Evolutionary conservation across 2,113 vertebrate genomes (phyloP), one percentile per base, ranked within the genome.

Genomic region (Centropristis striata): DNA sequence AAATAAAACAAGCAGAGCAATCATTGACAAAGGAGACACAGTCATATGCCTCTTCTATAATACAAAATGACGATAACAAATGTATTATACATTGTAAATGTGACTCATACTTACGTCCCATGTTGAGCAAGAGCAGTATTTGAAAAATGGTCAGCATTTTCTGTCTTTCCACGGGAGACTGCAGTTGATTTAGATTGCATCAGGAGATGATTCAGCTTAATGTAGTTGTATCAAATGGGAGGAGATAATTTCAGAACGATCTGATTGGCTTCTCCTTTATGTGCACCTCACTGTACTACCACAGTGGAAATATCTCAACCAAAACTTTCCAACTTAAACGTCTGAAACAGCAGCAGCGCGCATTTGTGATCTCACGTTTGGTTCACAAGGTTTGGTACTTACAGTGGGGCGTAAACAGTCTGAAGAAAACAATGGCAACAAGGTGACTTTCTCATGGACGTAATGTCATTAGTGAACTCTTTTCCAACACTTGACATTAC

Each of bases 211-310:
- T 28, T 27, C 2, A 8, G 12, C 21, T 53, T 49, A 10, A 69
- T 79, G 15, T 67, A 51, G 59, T 25, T 14, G 9, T n/a, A 58
- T 36, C 2, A 75, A 68, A 51, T 71, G 78, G 84, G 81, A 61
- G 78, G 71, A 53, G 16, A 64, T 32, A 55, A n/a, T 3, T 32
- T 57, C 6, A 9, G 1, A 49, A 27, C 18, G 20, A 65, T 59
- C 50, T 86, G 76, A 86, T 83, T 86, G 86, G 86, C 15, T 32
- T 47, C 7, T 80, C 5, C 0, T 23, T 8, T 18, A 12, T 15
- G 37, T 11, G 18, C 1, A 0, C n/a, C n/a, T n/a, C 27, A 68
- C 18, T 37, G 12, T 42, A 64, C n/a, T 1, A 70, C 63, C 57
- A 83, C 68, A 73, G 21, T 15, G 77, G 81, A 84, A 81, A 84